Base-by-base conservation (phyloP, 2,113 vertebrate species). In the Psittacus erithacus region DNA sequence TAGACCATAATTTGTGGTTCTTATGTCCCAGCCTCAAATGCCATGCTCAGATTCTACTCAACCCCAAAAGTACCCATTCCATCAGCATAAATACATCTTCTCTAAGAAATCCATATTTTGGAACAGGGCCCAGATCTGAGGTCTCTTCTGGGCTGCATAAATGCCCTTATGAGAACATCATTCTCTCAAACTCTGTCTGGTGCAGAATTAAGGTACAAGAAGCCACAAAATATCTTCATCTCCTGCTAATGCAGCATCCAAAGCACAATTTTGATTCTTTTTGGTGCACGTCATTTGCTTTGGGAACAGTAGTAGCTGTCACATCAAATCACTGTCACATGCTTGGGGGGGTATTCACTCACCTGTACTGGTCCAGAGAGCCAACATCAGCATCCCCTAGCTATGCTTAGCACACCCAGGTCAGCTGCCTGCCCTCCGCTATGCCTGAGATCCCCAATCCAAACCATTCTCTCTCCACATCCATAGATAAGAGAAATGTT, bases 61-160 rank as follows among this genome's bases (percentile, higher is more conserved):
- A 88, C 50, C 65, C 65, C 79, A 78, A 88, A 94, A 93, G 38
- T 43, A 94, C 38, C 68, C 81, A 83, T 88, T 92, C 64, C 80
- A 86, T 92, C 76, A 94, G 64, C 53, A 91, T 86, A 95, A 93
- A 94, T 86, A 92, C 1, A 1, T 5, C 20, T 90, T 77, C 64
- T 75, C 73, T 94, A 86, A 83, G 39, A 78, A 87, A 92, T 90
- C 76, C 27, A 47, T 86, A 67, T 41, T 78, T 93, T 90, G 93
- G 93, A 95, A 59, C 60, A 71, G 33, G 73, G 75, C 93, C 92
- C 86, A 93, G 92, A 84, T 93, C 60, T 92, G 83, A 89, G 43
- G 52, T 85, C 64, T 92, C 76, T 81, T 95, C 77, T 82, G 83
- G 85, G 88, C 75, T 1, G 0, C 17, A 63, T 86, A 96, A 92